Conservation (phyloP, 2,113 vertebrate species). For the Syngnathus typhle region DNA sequence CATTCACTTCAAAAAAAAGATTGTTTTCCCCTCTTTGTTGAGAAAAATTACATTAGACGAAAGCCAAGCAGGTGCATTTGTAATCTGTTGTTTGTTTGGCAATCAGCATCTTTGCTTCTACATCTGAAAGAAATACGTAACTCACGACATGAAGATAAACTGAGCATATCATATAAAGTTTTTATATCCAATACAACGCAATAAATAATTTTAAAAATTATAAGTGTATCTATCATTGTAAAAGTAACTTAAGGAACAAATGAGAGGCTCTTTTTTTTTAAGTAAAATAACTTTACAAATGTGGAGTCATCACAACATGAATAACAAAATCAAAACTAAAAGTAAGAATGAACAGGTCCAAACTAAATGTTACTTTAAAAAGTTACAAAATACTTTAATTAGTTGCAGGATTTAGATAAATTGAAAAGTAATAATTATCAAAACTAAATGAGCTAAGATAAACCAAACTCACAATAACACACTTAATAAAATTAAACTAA, state of each 20-base stretch:
- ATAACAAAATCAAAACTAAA: background rate
- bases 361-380: background rate
- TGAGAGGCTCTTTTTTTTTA: background rate
- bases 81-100: background rate
- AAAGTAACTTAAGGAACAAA: background rate
- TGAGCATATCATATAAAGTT: background rate
- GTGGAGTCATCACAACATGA: background rate
- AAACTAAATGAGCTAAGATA: background rate
- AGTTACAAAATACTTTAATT: background rate
- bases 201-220: background rate
- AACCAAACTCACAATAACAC: background rate
- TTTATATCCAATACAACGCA: background rate
- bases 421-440: background rate
- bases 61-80: background rate
- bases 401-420: background rate
- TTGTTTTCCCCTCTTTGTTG: constrained; percentile 9
- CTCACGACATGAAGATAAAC: background rate
- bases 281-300: background rate
- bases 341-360: background rate
- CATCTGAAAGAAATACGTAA: background rate
- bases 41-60: constrained; percentile 3
- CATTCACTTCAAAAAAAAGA: constrained; percentile 11
- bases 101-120: background rate
- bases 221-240: background rate
- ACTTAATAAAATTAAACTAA: background rate